A percentile compares a stretch with the other conserved stretches of the same genome.
Evolutionary conservation across 1,140 invertebrate genomes (phyloP).

Genomic region (Scylla paramamosain): DNA sequence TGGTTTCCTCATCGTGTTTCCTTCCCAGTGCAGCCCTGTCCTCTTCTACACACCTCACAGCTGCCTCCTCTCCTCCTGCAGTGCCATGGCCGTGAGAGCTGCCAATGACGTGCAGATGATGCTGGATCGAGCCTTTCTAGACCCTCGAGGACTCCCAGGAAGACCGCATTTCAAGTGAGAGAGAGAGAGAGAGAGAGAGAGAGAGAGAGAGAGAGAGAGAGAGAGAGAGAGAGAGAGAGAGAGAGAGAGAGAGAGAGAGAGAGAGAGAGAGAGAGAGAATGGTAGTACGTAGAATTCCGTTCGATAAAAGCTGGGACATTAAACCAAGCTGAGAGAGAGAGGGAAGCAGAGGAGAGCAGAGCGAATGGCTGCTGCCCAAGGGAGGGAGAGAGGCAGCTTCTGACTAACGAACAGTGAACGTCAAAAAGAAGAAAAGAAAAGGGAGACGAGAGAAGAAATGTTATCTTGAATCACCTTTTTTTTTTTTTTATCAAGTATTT

Average conservation of each 20-base stretch:
- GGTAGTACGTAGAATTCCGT: too few relatives aligned
- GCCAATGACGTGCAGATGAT: slow-evolving; percentile 82
- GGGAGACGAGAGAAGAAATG: background rate
- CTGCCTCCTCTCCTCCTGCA: slow-evolving; percentile 32
- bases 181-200: background rate
- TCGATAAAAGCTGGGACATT: too few relatives aligned
- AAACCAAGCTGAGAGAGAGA: too few relatives aligned
- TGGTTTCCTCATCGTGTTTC: too few relatives aligned
- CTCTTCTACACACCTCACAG: too few relatives aligned
- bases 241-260: slow-evolving; percentile 31
- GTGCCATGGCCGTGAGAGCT: slow-evolving; percentile 79
- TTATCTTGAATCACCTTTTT: background rate
- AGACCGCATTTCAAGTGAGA: slow-evolving; percentile 77
- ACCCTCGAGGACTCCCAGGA: slow-evolving; percentile 80
- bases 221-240: background rate
- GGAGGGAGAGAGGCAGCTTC: background rate
- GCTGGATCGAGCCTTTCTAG: slow-evolving; percentile 81
- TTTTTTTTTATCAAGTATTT: too few relatives aligned
- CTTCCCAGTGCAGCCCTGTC: too few relatives aligned
- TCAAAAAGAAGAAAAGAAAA: background rate
- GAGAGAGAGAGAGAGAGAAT: too few relatives aligned
- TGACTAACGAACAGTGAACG: background rate
- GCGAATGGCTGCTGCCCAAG: too few relatives aligned
- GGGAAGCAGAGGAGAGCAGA: background rate
- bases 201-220: background rate